Percentiles rank a stretch among this genome's conserved stretches.
Conservation (phyloP, 2,888 invertebrate genomes). For the Taphrorychus bicolor region DNA sequence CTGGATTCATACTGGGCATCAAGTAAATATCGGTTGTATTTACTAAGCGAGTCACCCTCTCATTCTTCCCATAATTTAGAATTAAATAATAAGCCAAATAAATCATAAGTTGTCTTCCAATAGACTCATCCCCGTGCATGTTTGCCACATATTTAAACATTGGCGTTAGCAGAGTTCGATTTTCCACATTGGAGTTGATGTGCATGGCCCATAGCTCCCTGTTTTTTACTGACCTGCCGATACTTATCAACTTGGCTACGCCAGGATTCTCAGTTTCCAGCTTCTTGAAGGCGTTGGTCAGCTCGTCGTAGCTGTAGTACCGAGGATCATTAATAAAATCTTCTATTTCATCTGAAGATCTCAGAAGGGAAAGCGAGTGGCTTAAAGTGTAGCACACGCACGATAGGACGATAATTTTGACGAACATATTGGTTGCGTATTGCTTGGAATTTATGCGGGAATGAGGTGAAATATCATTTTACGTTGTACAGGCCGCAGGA, state of each 20-base stretch:
- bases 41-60: constrained; percentile 77
- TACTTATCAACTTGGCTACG: constrained; percentile 72
- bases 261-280: constrained; percentile 72
- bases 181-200: constrained; percentile 73
- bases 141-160: constrained; percentile 91
- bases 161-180: constrained; percentile 72
- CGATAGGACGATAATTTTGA: neutral
- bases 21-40: constrained; percentile 91
- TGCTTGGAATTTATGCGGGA: neutral
- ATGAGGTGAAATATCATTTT: neutral
- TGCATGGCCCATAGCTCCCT: constrained; percentile 84
- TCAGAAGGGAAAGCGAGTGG: constrained; percentile 15
- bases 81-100: constrained; percentile 86
- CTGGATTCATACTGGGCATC: constrained; percentile 97
- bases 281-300: constrained; percentile 69
- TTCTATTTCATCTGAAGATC: constrained; percentile 55
- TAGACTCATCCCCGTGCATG: constrained; percentile 95
- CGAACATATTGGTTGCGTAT: neutral
- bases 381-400: neutral
- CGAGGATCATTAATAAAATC: constrained; percentile 66
- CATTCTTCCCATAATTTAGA: constrained; percentile 73
- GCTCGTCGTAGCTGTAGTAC: constrained; percentile 76
- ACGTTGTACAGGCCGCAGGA: neutral
- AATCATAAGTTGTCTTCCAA: constrained; percentile 81
- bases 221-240: constrained; percentile 86